Evolutionary conservation across 30 jellyfish, hydroid and myxozoan species (phyloP).

Genomic region (Haliclystus octoradiatus): DNA sequence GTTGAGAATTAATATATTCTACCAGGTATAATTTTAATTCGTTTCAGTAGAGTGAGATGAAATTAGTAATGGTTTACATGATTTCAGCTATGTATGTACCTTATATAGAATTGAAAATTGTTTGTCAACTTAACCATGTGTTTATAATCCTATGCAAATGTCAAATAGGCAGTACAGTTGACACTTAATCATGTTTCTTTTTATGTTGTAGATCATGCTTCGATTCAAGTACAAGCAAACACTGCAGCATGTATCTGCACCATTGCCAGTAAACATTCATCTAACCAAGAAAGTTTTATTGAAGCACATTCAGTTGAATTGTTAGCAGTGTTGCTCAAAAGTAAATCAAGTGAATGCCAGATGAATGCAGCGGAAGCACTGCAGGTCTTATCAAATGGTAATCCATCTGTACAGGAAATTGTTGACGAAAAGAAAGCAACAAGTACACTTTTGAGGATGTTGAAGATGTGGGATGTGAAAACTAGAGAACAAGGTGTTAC

Average conservation of each 20-base stretch:
- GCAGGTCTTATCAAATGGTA: slow-evolving; percentile 34
- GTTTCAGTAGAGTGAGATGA: no score
- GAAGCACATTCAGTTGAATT: slow-evolving; percentile 33
- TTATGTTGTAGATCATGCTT: slow-evolving; percentile 22
- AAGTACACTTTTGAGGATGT: slow-evolving; percentile 43
- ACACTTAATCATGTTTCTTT: no score
- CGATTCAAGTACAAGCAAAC: slow-evolving; percentile 48
- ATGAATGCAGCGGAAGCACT: slow-evolving; percentile 55
- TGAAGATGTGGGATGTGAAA: slow-evolving; percentile 47
- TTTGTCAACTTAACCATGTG: no score
- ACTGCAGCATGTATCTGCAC: slow-evolving; percentile 47
- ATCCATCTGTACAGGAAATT: slow-evolving; percentile 42
- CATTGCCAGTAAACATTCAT: slow-evolving; percentile 14
- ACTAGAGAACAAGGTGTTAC: slow-evolving; percentile 49
- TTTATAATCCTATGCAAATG: no score
- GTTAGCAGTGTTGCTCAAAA: slow-evolving; percentile 23
- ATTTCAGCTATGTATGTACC: no score
- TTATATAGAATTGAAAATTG: no score
- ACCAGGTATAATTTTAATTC: no score
- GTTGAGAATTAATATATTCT: no score
- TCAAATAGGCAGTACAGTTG: no score
- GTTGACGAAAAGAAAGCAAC: slow-evolving; percentile 37
- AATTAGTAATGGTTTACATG: no score
- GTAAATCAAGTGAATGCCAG: slow-evolving; percentile 47
- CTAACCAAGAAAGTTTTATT: slow-evolving; percentile 34